phyloP scores from a whole-genome alignment of 2,113 vertebrate species.

The Chloroceryle aenea region DNA sequence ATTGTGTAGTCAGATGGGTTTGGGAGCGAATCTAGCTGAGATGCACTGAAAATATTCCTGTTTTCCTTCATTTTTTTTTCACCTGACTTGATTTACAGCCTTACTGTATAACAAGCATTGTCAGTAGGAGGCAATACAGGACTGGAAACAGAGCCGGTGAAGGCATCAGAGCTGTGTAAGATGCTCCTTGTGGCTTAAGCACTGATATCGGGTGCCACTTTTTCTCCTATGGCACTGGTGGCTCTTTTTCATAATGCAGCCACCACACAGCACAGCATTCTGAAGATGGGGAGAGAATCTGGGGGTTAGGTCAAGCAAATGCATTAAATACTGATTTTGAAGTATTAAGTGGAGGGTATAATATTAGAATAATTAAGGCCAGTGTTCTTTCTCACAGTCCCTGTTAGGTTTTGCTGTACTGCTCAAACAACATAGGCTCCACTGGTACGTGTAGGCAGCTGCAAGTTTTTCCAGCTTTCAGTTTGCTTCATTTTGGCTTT shows the following conservation, averaged over 20 bases:
- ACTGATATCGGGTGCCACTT: not conserved
- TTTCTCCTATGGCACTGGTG: not conserved
- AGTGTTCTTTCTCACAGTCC: not conserved
- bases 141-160: not conserved
- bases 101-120: not conserved
- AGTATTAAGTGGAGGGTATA: not conserved
- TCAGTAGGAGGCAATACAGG: not conserved
- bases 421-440: accelerated
- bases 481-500: not conserved
- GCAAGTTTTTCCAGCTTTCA: not conserved
- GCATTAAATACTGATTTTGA: not conserved
- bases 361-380: not conserved
- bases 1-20: not conserved
- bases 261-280: accelerated
- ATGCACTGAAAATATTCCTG: not conserved
- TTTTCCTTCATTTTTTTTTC: not conserved
- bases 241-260: not conserved
- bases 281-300: not conserved
- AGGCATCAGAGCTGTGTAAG: accelerated
- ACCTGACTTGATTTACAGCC: not conserved
- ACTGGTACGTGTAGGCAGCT: not conserved
- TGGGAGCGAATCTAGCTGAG: not conserved
- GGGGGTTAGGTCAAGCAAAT: not conserved
- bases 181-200: not conserved
- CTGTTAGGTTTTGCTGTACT: not conserved